Evolutionary conservation across 2,113 vertebrate species (phyloP).

Genomic region (Dolichotis patagonum): DNA sequence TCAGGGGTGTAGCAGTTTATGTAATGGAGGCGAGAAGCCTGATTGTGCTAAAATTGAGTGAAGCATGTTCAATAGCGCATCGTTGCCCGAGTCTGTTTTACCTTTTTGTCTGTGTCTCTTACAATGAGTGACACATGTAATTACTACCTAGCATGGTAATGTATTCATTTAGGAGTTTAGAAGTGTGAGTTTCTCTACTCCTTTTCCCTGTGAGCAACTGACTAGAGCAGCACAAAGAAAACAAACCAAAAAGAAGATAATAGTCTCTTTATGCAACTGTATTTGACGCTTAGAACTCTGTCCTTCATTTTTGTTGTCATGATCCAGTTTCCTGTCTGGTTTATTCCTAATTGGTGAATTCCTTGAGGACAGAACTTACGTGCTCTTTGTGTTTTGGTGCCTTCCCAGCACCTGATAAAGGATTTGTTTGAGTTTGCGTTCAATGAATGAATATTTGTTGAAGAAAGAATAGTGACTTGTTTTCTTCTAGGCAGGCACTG

Average conservation of each 20-base stretch:
- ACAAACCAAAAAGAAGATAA: neutral
- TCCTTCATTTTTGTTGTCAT: neutral
- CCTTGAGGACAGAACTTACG: neutral
- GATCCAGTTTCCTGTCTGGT: neutral
- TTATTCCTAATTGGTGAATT: neutral
- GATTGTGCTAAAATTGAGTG: neutral
- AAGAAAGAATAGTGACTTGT: neutral
- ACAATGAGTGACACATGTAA: neutral
- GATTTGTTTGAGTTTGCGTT: neutral
- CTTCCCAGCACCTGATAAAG: neutral
- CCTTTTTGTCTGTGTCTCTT: neutral
- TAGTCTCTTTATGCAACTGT: neutral
- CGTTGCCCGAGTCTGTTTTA: neutral
- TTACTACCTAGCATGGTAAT: neutral
- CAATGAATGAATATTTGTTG: neutral
- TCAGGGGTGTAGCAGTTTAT: too few species aligned
- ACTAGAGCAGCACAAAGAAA: neutral
- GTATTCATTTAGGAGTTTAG: neutral
- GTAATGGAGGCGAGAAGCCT: neutral
- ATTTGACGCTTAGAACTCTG: neutral
- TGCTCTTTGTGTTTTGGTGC: neutral
- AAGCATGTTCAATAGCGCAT: neutral
- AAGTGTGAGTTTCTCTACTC: constrained; percentile 56
- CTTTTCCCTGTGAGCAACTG: neutral
- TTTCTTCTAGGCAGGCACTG: neutral